A percentile compares a stretch with the other conserved stretches of the same genome.
phyloP scores from a whole-genome alignment of 2,797 vertebrate species.

The Falco concolor region DNA sequence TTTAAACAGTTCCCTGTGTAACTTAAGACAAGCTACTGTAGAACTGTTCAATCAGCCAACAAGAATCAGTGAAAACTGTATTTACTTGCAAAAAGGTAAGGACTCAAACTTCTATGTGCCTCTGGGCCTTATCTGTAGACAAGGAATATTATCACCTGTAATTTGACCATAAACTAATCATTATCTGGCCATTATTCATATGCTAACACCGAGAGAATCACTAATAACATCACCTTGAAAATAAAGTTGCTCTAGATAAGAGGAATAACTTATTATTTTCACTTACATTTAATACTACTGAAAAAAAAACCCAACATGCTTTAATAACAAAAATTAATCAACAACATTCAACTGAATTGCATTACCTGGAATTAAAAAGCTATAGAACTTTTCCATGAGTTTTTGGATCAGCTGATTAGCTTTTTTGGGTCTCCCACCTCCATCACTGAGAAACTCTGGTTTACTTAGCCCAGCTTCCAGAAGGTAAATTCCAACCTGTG shows the following conservation, averaged over 20 bases:
- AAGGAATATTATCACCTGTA: background rate
- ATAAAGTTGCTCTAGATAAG: background rate
- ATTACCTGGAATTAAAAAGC: constrained; percentile 90
- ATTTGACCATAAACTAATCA: background rate
- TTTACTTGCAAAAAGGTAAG: background rate
- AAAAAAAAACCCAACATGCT: background rate
- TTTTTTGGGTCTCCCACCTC: constrained; percentile 88
- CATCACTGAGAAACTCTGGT: constrained; percentile 89
- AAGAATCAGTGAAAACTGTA: background rate
- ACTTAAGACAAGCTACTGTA: fast-evolving
- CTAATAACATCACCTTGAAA: background rate
- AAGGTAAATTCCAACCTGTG: constrained; percentile 89
- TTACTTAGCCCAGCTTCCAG: constrained; percentile 87
- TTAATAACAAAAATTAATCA: background rate
- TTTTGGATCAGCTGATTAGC: constrained; percentile 91
- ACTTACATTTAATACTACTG: background rate
- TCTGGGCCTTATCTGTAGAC: background rate
- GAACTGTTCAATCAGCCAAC: background rate
- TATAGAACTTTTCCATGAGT: constrained; percentile 89
- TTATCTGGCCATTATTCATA: too few species aligned
- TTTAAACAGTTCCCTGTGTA: background rate
- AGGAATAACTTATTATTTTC: background rate
- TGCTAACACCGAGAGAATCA: background rate
- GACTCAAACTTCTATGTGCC: background rate
- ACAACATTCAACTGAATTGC: background rate